Percentiles rank a stretch among this genome's conserved stretches.
Conservation (phyloP, 2,113 vertebrate species). For the Procapra przewalskii region DNA sequence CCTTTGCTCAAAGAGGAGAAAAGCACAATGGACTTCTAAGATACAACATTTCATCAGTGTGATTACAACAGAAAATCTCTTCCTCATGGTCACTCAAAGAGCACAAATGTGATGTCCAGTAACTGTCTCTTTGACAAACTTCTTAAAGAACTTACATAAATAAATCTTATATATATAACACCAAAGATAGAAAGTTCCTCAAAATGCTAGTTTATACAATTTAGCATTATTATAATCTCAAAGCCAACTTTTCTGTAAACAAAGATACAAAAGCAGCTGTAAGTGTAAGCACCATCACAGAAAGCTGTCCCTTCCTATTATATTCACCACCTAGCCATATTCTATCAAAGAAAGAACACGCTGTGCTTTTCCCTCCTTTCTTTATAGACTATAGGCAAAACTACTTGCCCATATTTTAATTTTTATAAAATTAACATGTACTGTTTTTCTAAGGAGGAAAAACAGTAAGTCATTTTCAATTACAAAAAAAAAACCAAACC, state of each 20-base stretch:
- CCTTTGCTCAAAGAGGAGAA: neutral
- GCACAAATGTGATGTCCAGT: neutral
- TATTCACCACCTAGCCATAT: neutral
- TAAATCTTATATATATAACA: neutral
- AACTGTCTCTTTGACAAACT: neutral
- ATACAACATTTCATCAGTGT: neutral
- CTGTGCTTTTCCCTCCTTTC: neutral
- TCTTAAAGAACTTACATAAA: neutral
- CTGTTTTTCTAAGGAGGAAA: neutral
- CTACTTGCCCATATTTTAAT: neutral
- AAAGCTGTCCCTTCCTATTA: neutral
- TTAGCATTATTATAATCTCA: neutral
- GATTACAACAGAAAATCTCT: constrained; percentile 3
- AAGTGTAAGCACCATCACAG: neutral
- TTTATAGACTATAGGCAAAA: neutral
- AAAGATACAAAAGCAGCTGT: neutral
- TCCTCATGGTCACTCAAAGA: neutral
- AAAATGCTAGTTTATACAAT: neutral
- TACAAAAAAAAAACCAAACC: neutral
- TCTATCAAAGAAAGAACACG: neutral
- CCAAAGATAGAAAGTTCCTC: neutral
- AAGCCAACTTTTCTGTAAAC: neutral
- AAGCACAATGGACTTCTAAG: neutral
- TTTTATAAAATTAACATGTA: neutral
- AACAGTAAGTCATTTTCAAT: neutral